These are phyloP conservation scores for Aporophyla lueneburgensis DNA, from an alignment of 2,888 invertebrate genomes.

Conservation along the genomic window DNA sequence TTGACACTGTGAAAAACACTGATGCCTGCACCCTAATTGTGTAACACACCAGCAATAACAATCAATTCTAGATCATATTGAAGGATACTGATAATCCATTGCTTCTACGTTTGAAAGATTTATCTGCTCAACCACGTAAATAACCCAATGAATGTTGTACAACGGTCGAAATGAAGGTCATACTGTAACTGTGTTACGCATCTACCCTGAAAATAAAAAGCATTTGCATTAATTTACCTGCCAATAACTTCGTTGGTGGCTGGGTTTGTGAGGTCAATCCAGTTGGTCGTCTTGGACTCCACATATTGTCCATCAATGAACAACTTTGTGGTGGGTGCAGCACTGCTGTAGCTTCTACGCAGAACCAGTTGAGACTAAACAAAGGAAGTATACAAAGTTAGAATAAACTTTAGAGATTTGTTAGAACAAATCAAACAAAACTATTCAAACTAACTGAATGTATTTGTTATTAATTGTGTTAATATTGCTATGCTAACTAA, in stretches of 20 bases:
- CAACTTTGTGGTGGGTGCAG: slow-evolving; percentile 95
- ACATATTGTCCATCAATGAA: slow-evolving; percentile 98
- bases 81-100: no score
- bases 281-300: slow-evolving; percentile 98
- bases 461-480: not conserved
- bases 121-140: no score
- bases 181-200: no score
- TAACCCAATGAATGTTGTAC: no score
- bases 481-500: not conserved
- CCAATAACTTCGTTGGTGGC: slow-evolving; percentile 96
- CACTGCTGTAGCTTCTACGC: slow-evolving; percentile 89
- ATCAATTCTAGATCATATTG: no score
- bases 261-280: slow-evolving; percentile 99
- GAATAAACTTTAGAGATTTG: not conserved
- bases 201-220: no score
- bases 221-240: slow-evolving; percentile 82
- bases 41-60: not conserved
- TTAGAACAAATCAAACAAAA: not conserved
- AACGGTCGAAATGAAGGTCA: no score
- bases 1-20: not conserved
- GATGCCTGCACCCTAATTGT: no score
- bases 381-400: not conserved
- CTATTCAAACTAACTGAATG: no score
- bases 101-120: no score
- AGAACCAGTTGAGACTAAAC: slow-evolving; percentile 80